phyloP scores from a whole-genome alignment of 2,888 invertebrate genomes.

The Neocrepidodera transversa region DNA sequence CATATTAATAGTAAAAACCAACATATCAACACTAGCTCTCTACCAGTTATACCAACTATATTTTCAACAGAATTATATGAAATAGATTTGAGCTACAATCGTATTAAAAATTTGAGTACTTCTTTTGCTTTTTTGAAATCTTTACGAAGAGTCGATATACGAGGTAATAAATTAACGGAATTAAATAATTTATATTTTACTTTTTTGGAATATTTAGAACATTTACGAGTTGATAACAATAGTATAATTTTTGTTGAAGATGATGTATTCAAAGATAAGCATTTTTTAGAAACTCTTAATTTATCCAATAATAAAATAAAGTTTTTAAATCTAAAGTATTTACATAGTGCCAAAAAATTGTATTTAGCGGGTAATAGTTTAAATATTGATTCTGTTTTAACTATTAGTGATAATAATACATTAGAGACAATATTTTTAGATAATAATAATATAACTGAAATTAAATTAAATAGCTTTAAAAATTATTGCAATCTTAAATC shows the following conservation, averaged over 20 bases:
- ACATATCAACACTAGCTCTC: slow-evolving; percentile 10
- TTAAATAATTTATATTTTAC: slow-evolving; percentile 38
- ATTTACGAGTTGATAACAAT: slow-evolving; percentile 39
- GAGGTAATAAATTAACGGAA: slow-evolving; percentile 39
- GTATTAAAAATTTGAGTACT: slow-evolving; percentile 40
- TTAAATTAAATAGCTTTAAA: slow-evolving; percentile 33
- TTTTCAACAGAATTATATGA: slow-evolving; percentile 37
- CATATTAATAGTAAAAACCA: slow-evolving; percentile 30
- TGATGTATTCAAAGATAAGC: slow-evolving; percentile 38
- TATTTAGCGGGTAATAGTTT: slow-evolving; percentile 49
- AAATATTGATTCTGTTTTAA: slow-evolving; percentile 28
- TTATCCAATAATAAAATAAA: slow-evolving; percentile 44
- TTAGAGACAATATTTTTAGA: slow-evolving; percentile 41
- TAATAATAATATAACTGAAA: slow-evolving; percentile 43
- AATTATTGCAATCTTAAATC: slow-evolving; percentile 36
- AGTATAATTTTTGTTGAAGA: slow-evolving; percentile 36
- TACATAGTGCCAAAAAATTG: slow-evolving; percentile 43
- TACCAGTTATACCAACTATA: slow-evolving; percentile 19
- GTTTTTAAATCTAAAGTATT: slow-evolving; percentile 38
- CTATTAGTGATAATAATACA: slow-evolving; percentile 33
- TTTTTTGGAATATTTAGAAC: slow-evolving; percentile 39
- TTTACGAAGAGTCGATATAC: slow-evolving; percentile 41
- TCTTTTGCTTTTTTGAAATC: slow-evolving; percentile 38
- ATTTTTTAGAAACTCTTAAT: slow-evolving; percentile 41
- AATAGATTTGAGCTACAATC: slow-evolving; percentile 48